Percentiles rank a stretch among this genome's conserved stretches.
Conservation (phyloP, 2,888 invertebrate genomes). For the Auanema sp. region DNA sequence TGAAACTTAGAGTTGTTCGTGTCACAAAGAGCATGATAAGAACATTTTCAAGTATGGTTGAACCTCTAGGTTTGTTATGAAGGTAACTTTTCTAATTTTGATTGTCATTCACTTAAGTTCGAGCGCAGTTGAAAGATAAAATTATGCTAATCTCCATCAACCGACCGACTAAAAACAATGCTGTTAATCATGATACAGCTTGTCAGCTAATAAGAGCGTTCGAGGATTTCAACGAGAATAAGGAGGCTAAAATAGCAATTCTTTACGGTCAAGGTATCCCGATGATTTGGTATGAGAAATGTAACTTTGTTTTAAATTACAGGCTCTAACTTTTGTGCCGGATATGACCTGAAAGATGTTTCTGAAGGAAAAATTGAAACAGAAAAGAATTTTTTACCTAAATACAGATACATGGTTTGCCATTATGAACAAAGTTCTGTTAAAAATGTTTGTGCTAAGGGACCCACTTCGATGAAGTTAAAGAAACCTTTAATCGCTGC, state of each 20-base stretch:
- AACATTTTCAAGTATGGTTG: too few species aligned
- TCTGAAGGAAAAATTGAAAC: conserved; percentile 27
- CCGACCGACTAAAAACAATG: conserved; percentile 80
- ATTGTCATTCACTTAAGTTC: conserved; percentile 15
- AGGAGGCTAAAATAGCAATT: conserved; percentile 75
- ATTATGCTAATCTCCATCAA: conserved; percentile 77
- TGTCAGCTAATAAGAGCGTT: conserved; percentile 74
- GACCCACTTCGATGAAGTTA: conserved; percentile 73
- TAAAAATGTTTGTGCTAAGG: conserved; percentile 22
- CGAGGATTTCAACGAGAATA: conserved; percentile 79
- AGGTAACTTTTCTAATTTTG: too few species aligned
- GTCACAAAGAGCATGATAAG: too few species aligned
- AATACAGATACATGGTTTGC: conserved; percentile 43
- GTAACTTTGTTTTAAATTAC: conserved; percentile 5
- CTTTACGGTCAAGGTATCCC: conserved; percentile 73
- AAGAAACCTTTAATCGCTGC: conserved; percentile 88
- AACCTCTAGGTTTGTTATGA: too few species aligned
- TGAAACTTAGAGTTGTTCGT: too few species aligned
- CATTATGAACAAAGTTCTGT: neutral
- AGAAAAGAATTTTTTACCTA: conserved; percentile 30
- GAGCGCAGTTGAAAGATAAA: conserved; percentile 16
- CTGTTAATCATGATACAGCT: conserved; percentile 72
- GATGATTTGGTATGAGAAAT: neutral
- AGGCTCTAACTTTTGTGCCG: conserved; percentile 92
- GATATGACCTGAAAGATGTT: conserved; percentile 83